Base-by-base conservation (phyloP, 2,888 invertebrate species). In the Antheraea yamamai region DNA sequence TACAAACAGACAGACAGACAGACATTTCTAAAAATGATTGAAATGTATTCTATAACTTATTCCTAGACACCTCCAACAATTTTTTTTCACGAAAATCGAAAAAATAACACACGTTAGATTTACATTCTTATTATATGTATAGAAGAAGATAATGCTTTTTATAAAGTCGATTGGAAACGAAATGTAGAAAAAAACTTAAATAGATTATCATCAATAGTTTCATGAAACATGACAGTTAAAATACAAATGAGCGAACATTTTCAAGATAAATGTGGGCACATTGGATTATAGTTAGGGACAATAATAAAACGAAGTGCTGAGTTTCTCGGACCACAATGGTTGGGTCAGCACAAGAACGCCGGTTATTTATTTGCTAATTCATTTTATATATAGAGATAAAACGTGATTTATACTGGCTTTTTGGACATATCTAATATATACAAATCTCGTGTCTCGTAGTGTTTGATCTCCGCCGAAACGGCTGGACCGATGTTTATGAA, bases 191-290 rank as follows among this genome's bases (percentile, higher is more conserved):
- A 66, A 66, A 30, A 4, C 23, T 26, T 64, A 39, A 39, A 39
- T 39, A 39, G 35, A 35, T 35, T 2, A 35, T 2, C 26, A 64
- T 64, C 26, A 26, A 26, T 26, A 14, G 26, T 30, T 66, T 26
- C 16, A 66, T 16, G 30, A 66, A 66, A 30, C 23, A 30, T 16
- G 30, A 30, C 14, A 30, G 26, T 66, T 66, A 66, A 30, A 16
- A 30, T 66, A 30, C 26, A 66, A 66, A 66, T 61, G n/a, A 61
- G n/a, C 64, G 64, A 64, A 66, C 64, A 30, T 66, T 66, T 30
- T 66, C 64, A 30, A 66, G 26, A 66, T 66, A 66, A 66, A 26
- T 66, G 64, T 66, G 4, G 30, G 64, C 14, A 55, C 30, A 30
- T 66, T 66, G 16, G 64, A 30, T 66, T 66, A 66, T 66, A 66